A percentile compares a stretch with the other conserved stretches of the same genome.
Evolutionary conservation across 2,888 invertebrate species (phyloP).

Genomic region (Nomada fabriciana): DNA sequence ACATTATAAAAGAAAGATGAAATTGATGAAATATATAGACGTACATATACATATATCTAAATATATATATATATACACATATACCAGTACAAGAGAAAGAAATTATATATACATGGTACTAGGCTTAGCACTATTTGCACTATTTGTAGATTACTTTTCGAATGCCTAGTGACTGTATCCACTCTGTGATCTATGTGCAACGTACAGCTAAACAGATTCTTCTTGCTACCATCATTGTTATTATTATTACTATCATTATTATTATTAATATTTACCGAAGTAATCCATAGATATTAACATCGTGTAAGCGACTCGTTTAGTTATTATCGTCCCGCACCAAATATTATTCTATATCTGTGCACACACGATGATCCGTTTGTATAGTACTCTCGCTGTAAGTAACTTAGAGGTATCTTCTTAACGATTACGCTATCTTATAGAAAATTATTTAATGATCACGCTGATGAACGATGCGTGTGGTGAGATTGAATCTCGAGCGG

Average conservation of each 20-base stretch:
- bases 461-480: neutral
- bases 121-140: slow-evolving; percentile 64
- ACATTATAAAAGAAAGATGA: slow-evolving; percentile 42
- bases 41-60: slow-evolving; percentile 43
- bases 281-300: slow-evolving; percentile 31
- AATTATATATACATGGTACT: slow-evolving; percentile 47
- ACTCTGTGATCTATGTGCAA: slow-evolving; percentile 72
- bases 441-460: neutral
- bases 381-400: slow-evolving; percentile 24
- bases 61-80: slow-evolving; percentile 49
- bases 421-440: slow-evolving; percentile 8
- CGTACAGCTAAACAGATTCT: slow-evolving; percentile 49
- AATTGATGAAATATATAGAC: slow-evolving; percentile 42
- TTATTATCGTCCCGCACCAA: slow-evolving; percentile 46
- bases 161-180: slow-evolving; percentile 67
- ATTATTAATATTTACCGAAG: slow-evolving; percentile 23
- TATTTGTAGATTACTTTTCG: slow-evolving; percentile 58
- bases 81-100: slow-evolving; percentile 33
- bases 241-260: slow-evolving; percentile 31
- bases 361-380: slow-evolving; percentile 38
- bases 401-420: slow-evolving; percentile 20
- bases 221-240: slow-evolving; percentile 53
- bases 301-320: slow-evolving; percentile 49
- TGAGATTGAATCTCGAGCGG: slow-evolving; percentile 3
- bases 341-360: slow-evolving; percentile 17